Conservation (phyloP, 2,113 vertebrate species). For the Megaceryle torquata region DNA sequence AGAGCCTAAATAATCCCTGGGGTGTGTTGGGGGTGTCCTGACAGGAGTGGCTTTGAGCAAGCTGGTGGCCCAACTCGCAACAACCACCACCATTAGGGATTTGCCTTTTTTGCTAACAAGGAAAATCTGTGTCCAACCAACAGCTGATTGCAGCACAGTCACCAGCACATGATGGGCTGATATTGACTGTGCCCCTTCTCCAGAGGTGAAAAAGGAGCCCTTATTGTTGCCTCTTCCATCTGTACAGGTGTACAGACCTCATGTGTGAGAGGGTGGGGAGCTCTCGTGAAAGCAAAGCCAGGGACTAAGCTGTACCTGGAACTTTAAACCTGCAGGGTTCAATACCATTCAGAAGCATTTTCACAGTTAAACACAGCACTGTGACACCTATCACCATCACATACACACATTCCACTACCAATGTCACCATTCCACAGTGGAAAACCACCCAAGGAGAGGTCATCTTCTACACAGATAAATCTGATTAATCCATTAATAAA, state of each 20-base stretch:
- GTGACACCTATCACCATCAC: background rate
- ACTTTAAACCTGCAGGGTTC: background rate
- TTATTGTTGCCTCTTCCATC: background rate
- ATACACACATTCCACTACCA: background rate
- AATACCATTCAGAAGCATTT: background rate
- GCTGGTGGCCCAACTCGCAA: background rate
- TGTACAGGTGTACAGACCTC: rapidly evolving
- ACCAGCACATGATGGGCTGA: background rate
- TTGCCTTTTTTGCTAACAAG: background rate
- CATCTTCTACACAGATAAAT: background rate
- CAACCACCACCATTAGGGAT: background rate
- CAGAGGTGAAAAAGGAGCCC: background rate
- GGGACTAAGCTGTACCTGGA: background rate
- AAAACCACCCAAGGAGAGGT: background rate
- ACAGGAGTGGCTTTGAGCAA: background rate
- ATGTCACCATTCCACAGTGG: background rate
- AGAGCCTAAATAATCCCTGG: background rate
- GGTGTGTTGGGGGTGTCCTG: background rate
- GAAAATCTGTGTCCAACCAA: background rate
- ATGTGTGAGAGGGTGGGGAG: background rate
- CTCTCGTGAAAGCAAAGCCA: background rate
- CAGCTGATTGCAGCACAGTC: background rate
- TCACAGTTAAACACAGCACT: background rate
- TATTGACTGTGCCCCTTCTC: background rate
- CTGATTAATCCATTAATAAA: background rate